Evolutionary conservation across 2,888 invertebrate genomes (phyloP), one percentile per base, ranked within the genome.

Genomic region (Drosophila ustulata): DNA sequence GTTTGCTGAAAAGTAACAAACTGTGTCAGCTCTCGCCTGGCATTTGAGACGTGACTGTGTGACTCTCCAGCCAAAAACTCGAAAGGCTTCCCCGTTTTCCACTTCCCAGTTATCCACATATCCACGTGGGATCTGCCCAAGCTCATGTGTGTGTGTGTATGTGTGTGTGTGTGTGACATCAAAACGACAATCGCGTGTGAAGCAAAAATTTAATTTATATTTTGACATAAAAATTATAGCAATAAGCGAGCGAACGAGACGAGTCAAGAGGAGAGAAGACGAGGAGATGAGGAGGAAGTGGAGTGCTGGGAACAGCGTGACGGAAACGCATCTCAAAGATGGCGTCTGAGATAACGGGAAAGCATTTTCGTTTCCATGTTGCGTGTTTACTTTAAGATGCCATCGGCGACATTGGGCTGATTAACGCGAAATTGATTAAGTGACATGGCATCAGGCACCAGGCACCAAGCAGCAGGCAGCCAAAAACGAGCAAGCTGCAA

Each of bases 161-260:
- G 79, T 64, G 85, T 56, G 58, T 57, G 64, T 64, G 59, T 70
- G 75, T 84, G 79, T 64, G 85, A 85, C 84, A 89, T 85, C 88
- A 89, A 87, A 89, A 85, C 88, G 84, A 89, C 85, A 89, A 89
- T 84, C 89, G 89, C 85, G 84, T 85, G 84, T 82, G 89, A 88
- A 87, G 85, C 80, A 85, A 89, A 85, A 85, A 85, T 85, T 85
- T 85, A 89, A 85, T 85, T 85, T 85, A 85, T 85, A 89, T 85
- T 85, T 89, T 85, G 84, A 85, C 84, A 85, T 85, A 89, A 89
- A 85, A 85, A 85, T 85, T 85, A 89, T 89, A 89, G 89, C 88
- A 83, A 83, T 88, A 88, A 88, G 79, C 79, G 73, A 69, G 50
- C 18, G 18, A 18, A 66, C 53, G 30, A 63, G 53, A 45, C 30